Percentiles rank a stretch among this genome's conserved stretches.
These are phyloP conservation scores for Sarcophaga bullata DNA, from an alignment of 1,140 invertebrate species.

Conservation along the genomic window DNA sequence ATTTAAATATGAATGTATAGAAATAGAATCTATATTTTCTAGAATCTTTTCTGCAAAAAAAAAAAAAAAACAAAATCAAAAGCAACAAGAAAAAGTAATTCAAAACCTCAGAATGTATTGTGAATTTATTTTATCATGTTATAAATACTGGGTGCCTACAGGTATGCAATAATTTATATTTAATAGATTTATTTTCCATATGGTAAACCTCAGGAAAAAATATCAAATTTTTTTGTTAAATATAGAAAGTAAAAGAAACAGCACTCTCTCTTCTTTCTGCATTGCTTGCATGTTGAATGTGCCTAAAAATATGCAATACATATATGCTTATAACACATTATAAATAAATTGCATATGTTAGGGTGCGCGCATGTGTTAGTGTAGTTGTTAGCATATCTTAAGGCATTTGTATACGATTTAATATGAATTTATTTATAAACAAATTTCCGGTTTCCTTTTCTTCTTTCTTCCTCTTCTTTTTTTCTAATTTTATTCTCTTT, in stretches of 20 bases:
- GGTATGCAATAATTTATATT: conserved; percentile 10
- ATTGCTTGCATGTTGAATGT: not conserved
- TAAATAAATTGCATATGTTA: not conserved
- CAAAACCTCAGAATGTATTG: not conserved
- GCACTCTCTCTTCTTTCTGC: not conserved
- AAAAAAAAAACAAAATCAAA: not conserved
- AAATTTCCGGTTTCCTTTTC: not conserved
- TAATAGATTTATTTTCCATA: conserved; percentile 1
- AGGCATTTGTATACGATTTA: conserved; percentile 14
- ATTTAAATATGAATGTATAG: not conserved
- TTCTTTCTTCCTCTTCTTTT: not conserved
- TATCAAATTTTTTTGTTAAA: too few species aligned
- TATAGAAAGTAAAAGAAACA: too few species aligned
- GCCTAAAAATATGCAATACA: not conserved
- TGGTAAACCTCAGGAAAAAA: too few species aligned
- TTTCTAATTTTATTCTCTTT: not conserved
- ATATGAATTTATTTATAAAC: conserved; percentile 16
- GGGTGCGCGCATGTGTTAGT: too few species aligned
- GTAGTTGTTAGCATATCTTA: conserved; percentile 10
- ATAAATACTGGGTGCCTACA: not conserved
- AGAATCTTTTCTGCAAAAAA: not conserved
- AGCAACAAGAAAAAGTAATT: not conserved
- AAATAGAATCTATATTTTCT: too few species aligned
- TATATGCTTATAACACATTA: not conserved
- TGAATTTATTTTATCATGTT: not conserved